A percentile compares a stretch with the other conserved stretches of the same genome.
These are phyloP conservation scores for Brachyhypopomus occidentalis DNA, from an alignment of 2,113 vertebrate species.

Conservation along the genomic window DNA sequence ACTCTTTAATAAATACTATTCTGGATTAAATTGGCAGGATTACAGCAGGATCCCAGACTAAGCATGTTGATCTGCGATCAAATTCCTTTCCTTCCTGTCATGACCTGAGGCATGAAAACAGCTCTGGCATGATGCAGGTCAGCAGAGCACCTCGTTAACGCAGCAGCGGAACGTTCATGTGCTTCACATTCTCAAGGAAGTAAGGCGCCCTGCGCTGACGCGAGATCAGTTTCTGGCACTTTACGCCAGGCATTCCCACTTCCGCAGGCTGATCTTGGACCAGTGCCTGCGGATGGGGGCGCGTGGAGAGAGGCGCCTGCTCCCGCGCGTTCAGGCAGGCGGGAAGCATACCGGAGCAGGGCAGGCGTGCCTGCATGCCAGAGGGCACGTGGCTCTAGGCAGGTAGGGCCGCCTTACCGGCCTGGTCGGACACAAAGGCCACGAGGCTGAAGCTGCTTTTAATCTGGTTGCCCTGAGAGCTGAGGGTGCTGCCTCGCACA, in stretches of 20 bases:
- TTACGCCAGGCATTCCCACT: no score
- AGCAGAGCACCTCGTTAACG: not conserved
- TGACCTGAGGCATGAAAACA: not conserved
- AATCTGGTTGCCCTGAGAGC: constrained; percentile 82
- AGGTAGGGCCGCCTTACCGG: constrained; percentile 74
- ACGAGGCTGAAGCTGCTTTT: constrained; percentile 83
- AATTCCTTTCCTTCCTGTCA: not conserved
- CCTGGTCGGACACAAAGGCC: constrained; percentile 79
- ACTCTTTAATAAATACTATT: not conserved
- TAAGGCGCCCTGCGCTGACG: not conserved
- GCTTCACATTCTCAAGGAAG: not conserved
- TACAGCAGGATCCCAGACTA: not conserved
- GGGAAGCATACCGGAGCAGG: not conserved
- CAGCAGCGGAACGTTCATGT: not conserved
- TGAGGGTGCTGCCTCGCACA: constrained; percentile 72
- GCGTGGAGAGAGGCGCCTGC: not conserved
- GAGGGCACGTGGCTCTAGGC: not conserved
- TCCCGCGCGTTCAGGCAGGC: not conserved
- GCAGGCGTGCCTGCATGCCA: not conserved
- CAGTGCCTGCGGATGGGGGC: no score
- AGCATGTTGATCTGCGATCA: not conserved
- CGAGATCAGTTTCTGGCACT: not conserved
- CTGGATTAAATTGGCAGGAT: not conserved
- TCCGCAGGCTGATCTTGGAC: no score
- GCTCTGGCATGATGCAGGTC: not conserved